phyloP scores from a whole-genome alignment of 2,888 invertebrate genomes.

The Leptura quadrifasciata region DNA sequence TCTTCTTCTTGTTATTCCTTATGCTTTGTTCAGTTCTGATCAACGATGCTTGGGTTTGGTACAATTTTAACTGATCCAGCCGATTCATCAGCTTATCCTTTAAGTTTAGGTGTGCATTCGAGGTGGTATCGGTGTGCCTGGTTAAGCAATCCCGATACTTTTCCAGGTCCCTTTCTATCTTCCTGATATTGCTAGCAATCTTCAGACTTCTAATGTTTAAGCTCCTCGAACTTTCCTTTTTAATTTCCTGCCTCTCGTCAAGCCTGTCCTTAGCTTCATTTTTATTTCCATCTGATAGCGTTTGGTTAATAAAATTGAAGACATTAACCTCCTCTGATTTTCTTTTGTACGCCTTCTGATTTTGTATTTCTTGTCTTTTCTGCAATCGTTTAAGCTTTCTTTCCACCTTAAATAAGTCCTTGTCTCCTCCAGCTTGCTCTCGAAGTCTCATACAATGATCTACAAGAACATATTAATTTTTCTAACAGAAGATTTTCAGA shows the following conservation, averaged over 20 bases:
- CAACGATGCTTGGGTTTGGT: constrained; percentile 79
- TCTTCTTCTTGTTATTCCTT: constrained; percentile 84
- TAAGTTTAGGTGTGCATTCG: constrained; percentile 79
- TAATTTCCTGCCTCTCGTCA: constrained; percentile 70
- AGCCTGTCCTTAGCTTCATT: not conserved
- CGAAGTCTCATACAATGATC: constrained; percentile 89
- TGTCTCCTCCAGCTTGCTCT: constrained; percentile 80
- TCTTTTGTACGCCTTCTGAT: constrained; percentile 80
- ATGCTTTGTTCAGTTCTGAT: constrained; percentile 83
- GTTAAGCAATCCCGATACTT: constrained; percentile 80
- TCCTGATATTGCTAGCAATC: constrained; percentile 82
- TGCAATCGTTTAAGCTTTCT: constrained; percentile 80
- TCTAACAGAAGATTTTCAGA: not conserved
- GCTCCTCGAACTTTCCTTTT: constrained; percentile 78
- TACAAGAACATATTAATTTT: constrained; percentile 58
- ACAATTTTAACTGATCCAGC: constrained; percentile 78
- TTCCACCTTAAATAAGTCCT: constrained; percentile 84
- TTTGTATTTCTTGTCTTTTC: constrained; percentile 79
- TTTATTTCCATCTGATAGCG: constrained; percentile 55
- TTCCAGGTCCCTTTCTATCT: constrained; percentile 80
- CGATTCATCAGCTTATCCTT: constrained; percentile 78
- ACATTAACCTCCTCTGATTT: constrained; percentile 80
- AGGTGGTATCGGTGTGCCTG: constrained; percentile 77
- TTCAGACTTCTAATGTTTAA: constrained; percentile 85
- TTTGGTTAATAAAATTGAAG: constrained; percentile 81